A percentile compares a stretch with the other conserved stretches of the same genome.
These are phyloP conservation scores for Mergus octosetaceus DNA, from an alignment of 2,797 vertebrate genomes.

Conservation along the genomic window DNA sequence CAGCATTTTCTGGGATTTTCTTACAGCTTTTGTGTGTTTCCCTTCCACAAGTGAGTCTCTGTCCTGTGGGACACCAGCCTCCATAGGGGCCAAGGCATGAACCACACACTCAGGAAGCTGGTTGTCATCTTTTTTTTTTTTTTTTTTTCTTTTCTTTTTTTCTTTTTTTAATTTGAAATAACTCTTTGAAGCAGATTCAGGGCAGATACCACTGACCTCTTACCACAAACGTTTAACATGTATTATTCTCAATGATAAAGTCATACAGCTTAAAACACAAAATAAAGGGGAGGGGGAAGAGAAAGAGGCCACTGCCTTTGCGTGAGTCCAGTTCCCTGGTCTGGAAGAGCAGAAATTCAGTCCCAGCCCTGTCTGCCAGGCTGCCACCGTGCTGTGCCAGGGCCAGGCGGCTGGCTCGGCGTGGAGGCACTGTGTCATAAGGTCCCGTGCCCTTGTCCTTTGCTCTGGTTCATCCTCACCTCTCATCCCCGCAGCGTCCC, in stretches of 20 bases:
- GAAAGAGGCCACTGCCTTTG: constrained; percentile 11
- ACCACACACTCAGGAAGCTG: constrained; percentile 54
- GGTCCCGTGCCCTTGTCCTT: background rate
- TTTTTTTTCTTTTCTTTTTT: constrained; percentile 59
- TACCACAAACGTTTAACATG: constrained; percentile 66
- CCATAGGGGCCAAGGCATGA: constrained; percentile 57
- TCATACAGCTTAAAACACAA: constrained; percentile 69
- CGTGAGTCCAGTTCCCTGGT: background rate
- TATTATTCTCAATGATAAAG: constrained; percentile 70
- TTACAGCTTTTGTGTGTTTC: constrained; percentile 50
- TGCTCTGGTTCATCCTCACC: background rate
- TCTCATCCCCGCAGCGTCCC: background rate
- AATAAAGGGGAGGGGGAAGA: constrained; percentile 10
- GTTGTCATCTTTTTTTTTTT: constrained; percentile 8
- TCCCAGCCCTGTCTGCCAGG: background rate
- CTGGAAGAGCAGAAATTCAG: background rate
- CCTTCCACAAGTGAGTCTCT: constrained; percentile 53
- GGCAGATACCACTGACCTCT: constrained; percentile 73
- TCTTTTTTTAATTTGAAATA: constrained; percentile 78
- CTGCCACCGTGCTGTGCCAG: background rate
- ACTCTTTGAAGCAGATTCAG: constrained; percentile 77
- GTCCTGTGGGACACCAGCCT: constrained; percentile 64
- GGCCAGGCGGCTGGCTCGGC: rapidly evolving
- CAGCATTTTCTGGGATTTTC: constrained; percentile 20
- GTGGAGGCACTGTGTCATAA: background rate